phyloP scores from a whole-genome alignment of 2,888 invertebrate species.

The Cloeon dipterum region DNA sequence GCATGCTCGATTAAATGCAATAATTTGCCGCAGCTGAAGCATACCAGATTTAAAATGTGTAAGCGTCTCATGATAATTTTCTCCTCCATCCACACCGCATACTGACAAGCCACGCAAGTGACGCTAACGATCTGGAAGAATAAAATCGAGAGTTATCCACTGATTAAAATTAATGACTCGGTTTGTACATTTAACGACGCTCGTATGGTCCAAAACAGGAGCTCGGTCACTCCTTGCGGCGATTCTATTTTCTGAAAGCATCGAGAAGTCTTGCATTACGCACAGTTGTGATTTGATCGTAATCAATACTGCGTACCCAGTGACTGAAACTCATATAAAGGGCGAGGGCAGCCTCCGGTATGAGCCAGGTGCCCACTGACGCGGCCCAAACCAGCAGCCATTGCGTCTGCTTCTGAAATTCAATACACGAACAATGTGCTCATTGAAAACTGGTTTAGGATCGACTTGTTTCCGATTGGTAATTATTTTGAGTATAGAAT shows the following conservation, averaged over 20 bases:
- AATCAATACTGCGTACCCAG: too few species aligned
- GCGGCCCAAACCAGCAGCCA: constrained; percentile 27
- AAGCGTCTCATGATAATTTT: constrained; percentile 22
- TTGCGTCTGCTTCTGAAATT: constrained; percentile 22
- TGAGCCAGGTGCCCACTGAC: constrained; percentile 22
- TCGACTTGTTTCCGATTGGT: too few species aligned
- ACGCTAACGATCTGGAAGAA: constrained; percentile 18
- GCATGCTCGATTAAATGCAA: constrained; percentile 1
- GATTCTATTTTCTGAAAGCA: not conserved
- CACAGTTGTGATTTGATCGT: too few species aligned
- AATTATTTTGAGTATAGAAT: too few species aligned
- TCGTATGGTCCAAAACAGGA: not conserved
- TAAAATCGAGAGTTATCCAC: not conserved
- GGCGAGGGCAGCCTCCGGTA: constrained; percentile 28
- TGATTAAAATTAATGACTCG: not conserved
- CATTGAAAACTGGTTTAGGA: too few species aligned
- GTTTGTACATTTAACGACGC: not conserved
- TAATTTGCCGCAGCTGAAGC: constrained; percentile 6
- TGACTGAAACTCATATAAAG: constrained; percentile 29
- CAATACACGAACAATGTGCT: too few species aligned
- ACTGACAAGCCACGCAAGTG: constrained; percentile 25
- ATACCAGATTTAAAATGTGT: constrained; percentile 22
- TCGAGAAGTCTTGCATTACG: too few species aligned
- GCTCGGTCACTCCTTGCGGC: not conserved
- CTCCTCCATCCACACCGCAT: constrained; percentile 27